A percentile compares a stretch with the other conserved stretches of the same genome.
These are phyloP conservation scores for Xestia c-nigrum DNA, from an alignment of 2,888 invertebrate genomes.

Conservation along the genomic window DNA sequence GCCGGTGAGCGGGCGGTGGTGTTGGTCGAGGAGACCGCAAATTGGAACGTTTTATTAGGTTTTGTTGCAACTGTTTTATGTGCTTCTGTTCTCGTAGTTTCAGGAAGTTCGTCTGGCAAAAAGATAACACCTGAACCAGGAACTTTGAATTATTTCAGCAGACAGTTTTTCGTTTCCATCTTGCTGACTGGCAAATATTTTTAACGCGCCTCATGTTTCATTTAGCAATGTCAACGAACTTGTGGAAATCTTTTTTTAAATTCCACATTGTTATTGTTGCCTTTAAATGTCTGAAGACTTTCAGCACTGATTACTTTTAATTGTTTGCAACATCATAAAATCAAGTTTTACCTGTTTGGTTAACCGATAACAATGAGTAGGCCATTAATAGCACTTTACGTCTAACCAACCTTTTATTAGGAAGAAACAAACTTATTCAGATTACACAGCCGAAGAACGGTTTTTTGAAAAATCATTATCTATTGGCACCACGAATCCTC, in stretches of 20 bases:
- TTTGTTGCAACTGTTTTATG: conserved; percentile 58
- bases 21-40: conserved; percentile 42
- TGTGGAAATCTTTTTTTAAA: neutral
- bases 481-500: neutral
- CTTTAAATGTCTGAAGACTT: too few species aligned
- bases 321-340: neutral
- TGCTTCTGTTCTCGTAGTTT: conserved; percentile 24
- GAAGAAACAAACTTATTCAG: neutral
- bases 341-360: neutral
- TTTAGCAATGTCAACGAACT: too few species aligned
- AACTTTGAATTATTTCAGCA: conserved; percentile 11
- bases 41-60: conserved; percentile 57
- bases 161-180: neutral
- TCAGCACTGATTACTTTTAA: neutral
- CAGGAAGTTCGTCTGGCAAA: conserved; percentile 28
- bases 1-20: conserved; percentile 16
- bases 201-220: neutral
- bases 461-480: neutral
- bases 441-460: too few species aligned
- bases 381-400: neutral
- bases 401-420: too few species aligned
- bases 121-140: conserved; percentile 29
- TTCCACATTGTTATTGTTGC: neutral
- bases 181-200: neutral
- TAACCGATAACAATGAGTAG: neutral